A percentile compares a stretch with the other conserved stretches of the same genome.
These are phyloP conservation scores for Halocynthia roretzi DNA, from an alignment of 23 tunicate genomes.

Conservation along the genomic window DNA sequence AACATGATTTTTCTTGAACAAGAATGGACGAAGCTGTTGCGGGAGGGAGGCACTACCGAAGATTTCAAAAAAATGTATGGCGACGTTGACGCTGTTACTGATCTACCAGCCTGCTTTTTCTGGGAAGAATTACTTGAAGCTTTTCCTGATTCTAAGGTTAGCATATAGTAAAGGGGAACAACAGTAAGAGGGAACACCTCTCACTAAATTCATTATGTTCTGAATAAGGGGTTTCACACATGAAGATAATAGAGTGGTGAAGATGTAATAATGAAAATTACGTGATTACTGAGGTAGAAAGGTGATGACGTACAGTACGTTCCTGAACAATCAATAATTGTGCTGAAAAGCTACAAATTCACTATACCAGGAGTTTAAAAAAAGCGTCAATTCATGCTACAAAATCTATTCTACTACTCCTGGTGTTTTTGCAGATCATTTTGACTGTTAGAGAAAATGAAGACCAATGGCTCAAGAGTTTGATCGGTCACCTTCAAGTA, in stretches of 20 bases:
- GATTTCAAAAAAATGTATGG: slow-evolving; percentile 26
- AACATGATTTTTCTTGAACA: neutral
- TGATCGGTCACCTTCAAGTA: neutral
- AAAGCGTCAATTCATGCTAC: neutral
- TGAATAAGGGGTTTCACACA: no score
- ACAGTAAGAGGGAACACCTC: no score
- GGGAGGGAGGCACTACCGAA: slow-evolving; percentile 37
- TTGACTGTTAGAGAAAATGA: slow-evolving; percentile 9
- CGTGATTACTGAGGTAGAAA: no score
- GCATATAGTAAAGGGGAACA: no score
- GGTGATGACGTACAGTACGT: no score
- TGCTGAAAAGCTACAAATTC: no score
- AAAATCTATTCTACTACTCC: neutral
- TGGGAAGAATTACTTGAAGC: slow-evolving; percentile 52
- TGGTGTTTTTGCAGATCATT: neutral
- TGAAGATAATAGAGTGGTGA: neutral
- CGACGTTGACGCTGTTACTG: slow-evolving; percentile 67
- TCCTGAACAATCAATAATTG: no score
- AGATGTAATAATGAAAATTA: neutral
- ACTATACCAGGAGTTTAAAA: no score
- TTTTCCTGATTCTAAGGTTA: slow-evolving; percentile 68
- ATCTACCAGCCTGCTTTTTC: slow-evolving; percentile 34
- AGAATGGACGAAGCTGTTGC: neutral
- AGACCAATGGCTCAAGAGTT: slow-evolving; percentile 1
- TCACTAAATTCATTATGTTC: no score